A percentile compares a stretch with the other conserved stretches of the same genome.
These are phyloP conservation scores for Tupaia chinensis DNA, from an alignment of 2,113 vertebrate species.

Conservation along the genomic window DNA sequence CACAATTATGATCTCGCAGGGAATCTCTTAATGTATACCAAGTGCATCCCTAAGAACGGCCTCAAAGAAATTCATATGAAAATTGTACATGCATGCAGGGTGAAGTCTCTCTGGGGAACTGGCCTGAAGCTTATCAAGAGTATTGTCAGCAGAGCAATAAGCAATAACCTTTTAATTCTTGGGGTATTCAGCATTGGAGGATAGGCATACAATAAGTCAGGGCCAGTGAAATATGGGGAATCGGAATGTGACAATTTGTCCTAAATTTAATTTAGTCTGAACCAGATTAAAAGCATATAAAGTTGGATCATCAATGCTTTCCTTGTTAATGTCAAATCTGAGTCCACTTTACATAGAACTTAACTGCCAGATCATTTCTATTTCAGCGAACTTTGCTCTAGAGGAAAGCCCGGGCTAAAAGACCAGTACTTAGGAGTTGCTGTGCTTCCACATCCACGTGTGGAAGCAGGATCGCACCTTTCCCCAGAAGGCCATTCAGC, in stretches of 20 bases:
- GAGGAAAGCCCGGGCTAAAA: not conserved
- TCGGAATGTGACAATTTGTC: not conserved
- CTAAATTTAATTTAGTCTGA: not conserved
- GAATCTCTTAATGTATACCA: not conserved
- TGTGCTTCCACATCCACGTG: too few species aligned
- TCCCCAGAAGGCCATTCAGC: too few species aligned
- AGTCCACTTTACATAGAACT: not conserved
- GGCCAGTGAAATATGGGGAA: not conserved
- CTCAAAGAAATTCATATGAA: not conserved
- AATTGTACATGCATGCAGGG: not conserved
- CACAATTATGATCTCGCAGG: not conserved
- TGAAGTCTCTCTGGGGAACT: not conserved
- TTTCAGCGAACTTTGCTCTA: not conserved
- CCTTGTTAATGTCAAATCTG: not conserved
- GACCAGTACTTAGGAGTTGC: not conserved
- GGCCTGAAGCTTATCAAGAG: not conserved
- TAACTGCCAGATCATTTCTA: not conserved
- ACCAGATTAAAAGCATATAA: not conserved
- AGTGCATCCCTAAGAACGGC: not conserved
- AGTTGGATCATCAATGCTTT: not conserved
- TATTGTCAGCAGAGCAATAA: not conserved
- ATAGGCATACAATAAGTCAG: too few species aligned
- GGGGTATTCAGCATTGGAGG: accelerated
- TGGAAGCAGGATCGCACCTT: too few species aligned
- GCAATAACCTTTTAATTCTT: not conserved